These are phyloP conservation scores for Salminus brasiliensis DNA, from an alignment of 2,113 vertebrate species.

Conservation along the genomic window DNA sequence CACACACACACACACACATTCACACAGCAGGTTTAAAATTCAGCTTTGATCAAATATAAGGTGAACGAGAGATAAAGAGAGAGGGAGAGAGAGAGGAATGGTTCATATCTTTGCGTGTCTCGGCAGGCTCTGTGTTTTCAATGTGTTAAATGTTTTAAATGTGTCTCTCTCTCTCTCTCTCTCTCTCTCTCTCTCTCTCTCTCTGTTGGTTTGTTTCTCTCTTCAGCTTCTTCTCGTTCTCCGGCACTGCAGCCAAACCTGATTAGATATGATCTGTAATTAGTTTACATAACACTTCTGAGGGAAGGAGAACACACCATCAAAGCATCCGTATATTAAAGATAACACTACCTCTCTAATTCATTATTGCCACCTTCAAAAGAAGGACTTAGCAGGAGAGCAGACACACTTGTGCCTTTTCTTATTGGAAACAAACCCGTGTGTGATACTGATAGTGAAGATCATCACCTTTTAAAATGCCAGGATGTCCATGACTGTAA, in stretches of 20 bases:
- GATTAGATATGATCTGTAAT: conserved; percentile 1
- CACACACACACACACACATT: too few relatives aligned
- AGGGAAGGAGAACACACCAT: not conserved
- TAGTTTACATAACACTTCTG: not conserved
- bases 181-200: too few relatives aligned
- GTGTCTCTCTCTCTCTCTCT: not conserved
- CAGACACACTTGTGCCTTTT: not conserved
- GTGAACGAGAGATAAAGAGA: too few relatives aligned
- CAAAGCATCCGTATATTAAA: not conserved
- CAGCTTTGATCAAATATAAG: too few relatives aligned
- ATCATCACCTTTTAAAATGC: too few relatives aligned
- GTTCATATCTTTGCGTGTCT: not conserved
- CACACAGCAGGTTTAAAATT: too few relatives aligned
- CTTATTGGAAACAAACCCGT: not conserved
- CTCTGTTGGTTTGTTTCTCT: not conserved
- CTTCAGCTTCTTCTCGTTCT: not conserved
- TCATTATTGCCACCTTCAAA: not conserved
- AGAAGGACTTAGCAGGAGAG: not conserved
- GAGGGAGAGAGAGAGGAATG: not conserved
- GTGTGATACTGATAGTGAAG: too few relatives aligned
- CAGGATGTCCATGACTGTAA: too few relatives aligned
- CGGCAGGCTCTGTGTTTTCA: not conserved
- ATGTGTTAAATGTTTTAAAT: not conserved
- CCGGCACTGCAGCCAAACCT: not conserved
- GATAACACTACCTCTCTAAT: not conserved